Percentiles rank a stretch among this genome's conserved stretches.
phyloP scores from a whole-genome alignment of 2,888 invertebrate species.

The Macropis europaea region DNA sequence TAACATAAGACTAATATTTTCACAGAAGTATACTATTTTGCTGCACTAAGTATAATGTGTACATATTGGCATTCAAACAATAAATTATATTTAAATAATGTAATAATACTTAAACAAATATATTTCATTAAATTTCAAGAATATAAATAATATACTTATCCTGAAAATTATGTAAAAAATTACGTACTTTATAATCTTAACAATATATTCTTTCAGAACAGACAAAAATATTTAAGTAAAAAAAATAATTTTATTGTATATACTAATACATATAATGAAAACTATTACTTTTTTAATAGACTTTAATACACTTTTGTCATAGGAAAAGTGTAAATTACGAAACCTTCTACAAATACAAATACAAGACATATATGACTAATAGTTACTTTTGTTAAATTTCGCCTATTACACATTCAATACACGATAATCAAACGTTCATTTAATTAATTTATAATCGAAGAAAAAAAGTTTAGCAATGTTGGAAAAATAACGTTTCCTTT shows the following conservation, averaged over 20 bases:
- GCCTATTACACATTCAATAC: neutral
- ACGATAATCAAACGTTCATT: neutral
- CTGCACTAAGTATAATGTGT: neutral
- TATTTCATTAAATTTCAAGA: neutral
- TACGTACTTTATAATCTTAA: neutral
- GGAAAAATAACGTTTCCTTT: neutral
- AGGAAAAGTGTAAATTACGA: neutral
- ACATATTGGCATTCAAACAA: neutral
- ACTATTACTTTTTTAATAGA: neutral
- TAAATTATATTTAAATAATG: slow-evolving; percentile 6
- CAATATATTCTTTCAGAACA: neutral
- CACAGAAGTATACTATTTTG: neutral
- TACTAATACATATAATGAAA: slow-evolving; percentile 5
- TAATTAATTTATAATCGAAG: neutral
- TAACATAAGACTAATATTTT: slow-evolving; percentile 4
- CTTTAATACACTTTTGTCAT: neutral
- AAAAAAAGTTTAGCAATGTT: slow-evolving; percentile 7
- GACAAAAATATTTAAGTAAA: slow-evolving; percentile 10
- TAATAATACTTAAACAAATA: slow-evolving; percentile 7
- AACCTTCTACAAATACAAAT: neutral
- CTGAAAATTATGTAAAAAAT: slow-evolving; percentile 36
- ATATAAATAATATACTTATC: slow-evolving; percentile 7
- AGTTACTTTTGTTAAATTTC: neutral
- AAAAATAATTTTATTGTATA: slow-evolving; percentile 15
- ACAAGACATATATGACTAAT: neutral